These are phyloP conservation scores for Hofmannophila pseudospretella DNA, from an alignment of 2,888 invertebrate genomes.

Conservation along the genomic window DNA sequence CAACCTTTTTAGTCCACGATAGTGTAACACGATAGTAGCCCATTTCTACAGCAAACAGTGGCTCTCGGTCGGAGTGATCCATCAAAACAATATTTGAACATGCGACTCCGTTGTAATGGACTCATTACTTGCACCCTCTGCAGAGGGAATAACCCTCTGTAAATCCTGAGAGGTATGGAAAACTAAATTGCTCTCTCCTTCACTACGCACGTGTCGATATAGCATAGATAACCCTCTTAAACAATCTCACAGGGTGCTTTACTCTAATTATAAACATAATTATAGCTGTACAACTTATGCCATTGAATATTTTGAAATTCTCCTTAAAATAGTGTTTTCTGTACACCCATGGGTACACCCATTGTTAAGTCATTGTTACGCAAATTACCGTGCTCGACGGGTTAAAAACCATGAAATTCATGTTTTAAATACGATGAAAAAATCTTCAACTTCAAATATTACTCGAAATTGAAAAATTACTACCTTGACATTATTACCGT, in stretches of 20 bases:
- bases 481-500: conserved; percentile 14
- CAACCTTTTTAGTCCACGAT: too few species aligned
- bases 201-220: conserved; percentile 13
- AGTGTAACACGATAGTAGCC: too few species aligned
- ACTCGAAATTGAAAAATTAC: background rate
- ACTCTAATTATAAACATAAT: too few species aligned
- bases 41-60: conserved; percentile 5
- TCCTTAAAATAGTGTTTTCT: too few species aligned
- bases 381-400: too few species aligned
- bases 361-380: too few species aligned
- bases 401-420: background rate
- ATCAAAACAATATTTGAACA: conserved; percentile 28
- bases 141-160: conserved; percentile 22
- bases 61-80: conserved; percentile 16
- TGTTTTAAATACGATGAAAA: background rate
- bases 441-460: background rate
- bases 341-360: too few species aligned
- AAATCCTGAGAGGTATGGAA: background rate
- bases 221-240: too few species aligned
- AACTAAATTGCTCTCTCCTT: conserved; percentile 4
- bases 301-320: too few species aligned
- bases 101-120: conserved; percentile 26
- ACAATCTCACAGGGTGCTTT: too few species aligned
- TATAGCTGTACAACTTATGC: too few species aligned
- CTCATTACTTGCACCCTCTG: conserved; percentile 21